These are phyloP conservation scores for Etheostoma perlongum DNA, from an alignment of 2,797 vertebrate genomes.

Conservation along the genomic window DNA sequence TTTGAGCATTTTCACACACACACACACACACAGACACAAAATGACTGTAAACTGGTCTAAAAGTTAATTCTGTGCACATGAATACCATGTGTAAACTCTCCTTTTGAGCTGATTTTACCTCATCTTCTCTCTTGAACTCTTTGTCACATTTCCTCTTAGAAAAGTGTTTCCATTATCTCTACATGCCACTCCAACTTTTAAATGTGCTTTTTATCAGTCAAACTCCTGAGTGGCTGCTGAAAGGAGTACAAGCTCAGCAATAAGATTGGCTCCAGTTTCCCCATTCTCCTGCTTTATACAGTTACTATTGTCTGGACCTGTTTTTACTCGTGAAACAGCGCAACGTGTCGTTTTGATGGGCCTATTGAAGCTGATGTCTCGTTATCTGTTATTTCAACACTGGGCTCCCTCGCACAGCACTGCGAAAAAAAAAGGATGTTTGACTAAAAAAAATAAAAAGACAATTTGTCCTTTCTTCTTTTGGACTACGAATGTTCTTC, in stretches of 20 bases:
- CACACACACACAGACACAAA: neutral
- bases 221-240: conserved; percentile 38
- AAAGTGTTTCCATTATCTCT: conserved; percentile 54
- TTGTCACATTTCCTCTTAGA: conserved; percentile 22
- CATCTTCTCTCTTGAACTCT: conserved; percentile 10
- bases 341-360: conserved; percentile 61
- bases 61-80: conserved; percentile 13
- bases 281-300: conserved; percentile 37
- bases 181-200: conserved; percentile 35
- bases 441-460: conserved; percentile 9
- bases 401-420: conserved; percentile 50
- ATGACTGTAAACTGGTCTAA: conserved; percentile 6
- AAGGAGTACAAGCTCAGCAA: conserved; percentile 55
- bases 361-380: conserved; percentile 63
- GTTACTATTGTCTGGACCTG: conserved; percentile 63
- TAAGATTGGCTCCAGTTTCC: conserved; percentile 50
- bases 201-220: conserved; percentile 54
- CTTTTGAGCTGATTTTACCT: conserved; percentile 24
- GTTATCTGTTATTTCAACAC: conserved; percentile 70
- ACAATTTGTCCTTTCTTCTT: conserved; percentile 36
- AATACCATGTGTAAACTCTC: conserved; percentile 23
- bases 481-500: conserved; percentile 13
- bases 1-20: conserved; percentile 51
- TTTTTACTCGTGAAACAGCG: conserved; percentile 59
- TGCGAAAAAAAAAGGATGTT: conserved; percentile 24